Conservation (phyloP, 2,797 vertebrate genomes). For the Sebastes steindachneri region DNA sequence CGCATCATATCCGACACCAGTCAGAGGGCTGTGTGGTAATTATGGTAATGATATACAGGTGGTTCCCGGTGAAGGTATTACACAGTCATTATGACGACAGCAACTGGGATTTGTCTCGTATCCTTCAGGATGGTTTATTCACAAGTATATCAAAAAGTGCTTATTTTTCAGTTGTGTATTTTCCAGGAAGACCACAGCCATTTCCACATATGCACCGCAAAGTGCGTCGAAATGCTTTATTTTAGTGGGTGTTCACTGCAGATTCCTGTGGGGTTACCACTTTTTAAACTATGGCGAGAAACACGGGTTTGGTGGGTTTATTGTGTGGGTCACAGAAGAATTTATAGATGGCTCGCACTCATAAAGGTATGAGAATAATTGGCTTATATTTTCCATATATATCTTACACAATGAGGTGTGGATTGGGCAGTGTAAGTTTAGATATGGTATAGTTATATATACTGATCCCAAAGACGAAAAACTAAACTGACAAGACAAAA, state of each 20-base stretch:
- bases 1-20: constrained; percentile 51
- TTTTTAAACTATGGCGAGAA: constrained; percentile 37
- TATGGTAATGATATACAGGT: constrained; percentile 47
- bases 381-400: neutral
- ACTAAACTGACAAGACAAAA: neutral
- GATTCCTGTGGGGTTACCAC: constrained; percentile 46
- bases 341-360: constrained; percentile 28
- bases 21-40: constrained; percentile 38
- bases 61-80: constrained; percentile 35
- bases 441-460: neutral
- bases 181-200: constrained; percentile 13
- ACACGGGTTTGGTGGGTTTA: constrained; percentile 36
- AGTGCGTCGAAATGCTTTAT: constrained; percentile 17
- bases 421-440: neutral
- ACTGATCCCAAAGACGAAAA: neutral
- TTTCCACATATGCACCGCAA: constrained; percentile 23
- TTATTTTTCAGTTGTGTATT: constrained; percentile 23
- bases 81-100: constrained; percentile 50
- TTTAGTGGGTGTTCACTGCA: constrained; percentile 28
- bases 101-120: constrained; percentile 20
- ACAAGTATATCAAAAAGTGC: constrained; percentile 15
- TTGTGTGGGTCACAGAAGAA: constrained; percentile 17
- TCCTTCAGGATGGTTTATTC: neutral
- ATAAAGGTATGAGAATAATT: neutral
- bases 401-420: neutral